Evolutionary conservation across 2,113 vertebrate species (phyloP), one percentile per base, ranked within the genome.

Genomic region (Gobio gobio): DNA sequence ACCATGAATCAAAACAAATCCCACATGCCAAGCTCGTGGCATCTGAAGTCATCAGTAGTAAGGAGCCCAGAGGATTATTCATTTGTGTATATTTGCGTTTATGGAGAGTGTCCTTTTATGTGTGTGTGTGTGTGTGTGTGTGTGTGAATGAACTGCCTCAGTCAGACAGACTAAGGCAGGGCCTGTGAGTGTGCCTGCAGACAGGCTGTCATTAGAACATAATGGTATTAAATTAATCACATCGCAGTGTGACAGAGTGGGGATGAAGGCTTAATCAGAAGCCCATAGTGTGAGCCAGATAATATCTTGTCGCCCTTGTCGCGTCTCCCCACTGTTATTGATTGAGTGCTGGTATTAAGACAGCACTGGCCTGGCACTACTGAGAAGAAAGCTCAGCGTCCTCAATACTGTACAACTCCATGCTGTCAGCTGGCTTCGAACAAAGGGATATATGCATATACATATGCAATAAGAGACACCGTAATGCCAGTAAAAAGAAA

Each of bases 211-310:
- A 94, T 94, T 94, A 95, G 92, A 92, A 92, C 92, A 94, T 94
- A 94, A 95, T 94, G 93, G 94, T 93, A 94, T 95, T 94, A 94
- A 94, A 95, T 95, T 93, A 95, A 95, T 95, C 94, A 95, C 93
- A 93, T 93, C 91, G 92, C 92, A 86, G 90, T 92, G 92, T 94
- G 95, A 94, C 94, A 93, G 94, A 94, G 94, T 93, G 90, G 90
- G 93, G 93, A 93, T 94, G 93, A 94, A 92, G 92, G 92, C 92
- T 94, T 95, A 94, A 95, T 94, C 93, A 94, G 92, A 93, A 91
- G 91, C 93, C 93, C 92, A 93, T 93, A 93, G 93, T 94, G 92
- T 92, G 93, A 94, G 94, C 92, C 92, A 93, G 93, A 94, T 95
- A 95, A 95, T 95, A 94, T 95, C 94, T 94, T 94, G 94, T 95